Evolutionary conservation across 2,888 invertebrate genomes (phyloP).

Genomic region (Zaprionus obscuricornis): DNA sequence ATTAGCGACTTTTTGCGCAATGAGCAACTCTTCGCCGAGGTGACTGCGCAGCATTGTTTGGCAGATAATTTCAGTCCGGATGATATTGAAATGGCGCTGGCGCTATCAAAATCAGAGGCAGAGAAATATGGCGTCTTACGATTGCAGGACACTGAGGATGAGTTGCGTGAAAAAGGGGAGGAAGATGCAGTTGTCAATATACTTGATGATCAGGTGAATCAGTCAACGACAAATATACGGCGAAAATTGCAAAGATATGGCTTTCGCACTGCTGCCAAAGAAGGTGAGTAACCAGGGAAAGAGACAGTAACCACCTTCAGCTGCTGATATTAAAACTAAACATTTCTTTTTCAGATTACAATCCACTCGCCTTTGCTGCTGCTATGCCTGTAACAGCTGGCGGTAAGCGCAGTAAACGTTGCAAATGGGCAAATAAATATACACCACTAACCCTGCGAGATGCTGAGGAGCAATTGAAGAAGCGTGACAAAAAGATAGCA

Average conservation of each 20-base stretch:
- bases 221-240: constrained; percentile 79
- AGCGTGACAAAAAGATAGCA: constrained; percentile 65
- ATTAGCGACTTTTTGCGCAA: constrained; percentile 80
- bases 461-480: constrained; percentile 67
- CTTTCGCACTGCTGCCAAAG: constrained; percentile 83
- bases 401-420: constrained; percentile 56
- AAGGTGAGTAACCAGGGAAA: constrained; percentile 56
- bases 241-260: constrained; percentile 87
- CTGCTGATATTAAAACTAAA: no score
- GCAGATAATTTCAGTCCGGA: constrained; percentile 86
- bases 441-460: constrained; percentile 81
- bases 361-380: constrained; percentile 51
- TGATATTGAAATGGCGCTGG: constrained; percentile 88
- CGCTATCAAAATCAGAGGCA: constrained; percentile 86
- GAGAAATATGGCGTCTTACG: constrained; percentile 53
- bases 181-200: constrained; percentile 44
- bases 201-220: constrained; percentile 40
- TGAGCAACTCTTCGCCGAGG: constrained; percentile 80
- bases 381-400: constrained; percentile 44
- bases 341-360: constrained; percentile 68
- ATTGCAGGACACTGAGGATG: constrained; percentile 29
- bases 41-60: constrained; percentile 80
- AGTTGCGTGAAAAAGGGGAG: no score
- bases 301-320: no score
- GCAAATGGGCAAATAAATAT: constrained; percentile 82